These are phyloP conservation scores for Oceanites oceanicus DNA, from an alignment of 2,113 vertebrate species.

Conservation along the genomic window DNA sequence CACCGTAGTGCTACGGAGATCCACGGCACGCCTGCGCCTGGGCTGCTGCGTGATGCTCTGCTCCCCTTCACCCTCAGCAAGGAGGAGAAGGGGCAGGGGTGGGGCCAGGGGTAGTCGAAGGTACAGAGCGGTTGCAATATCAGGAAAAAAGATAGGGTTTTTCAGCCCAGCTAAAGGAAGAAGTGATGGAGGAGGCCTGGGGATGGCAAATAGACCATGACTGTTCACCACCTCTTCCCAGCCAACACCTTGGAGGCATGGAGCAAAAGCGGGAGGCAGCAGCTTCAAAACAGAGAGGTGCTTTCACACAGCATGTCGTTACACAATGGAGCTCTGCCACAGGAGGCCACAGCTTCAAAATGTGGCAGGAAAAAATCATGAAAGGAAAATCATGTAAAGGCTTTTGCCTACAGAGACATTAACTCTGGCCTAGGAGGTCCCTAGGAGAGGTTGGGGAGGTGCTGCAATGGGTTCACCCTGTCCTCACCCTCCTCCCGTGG, in stretches of 20 bases:
- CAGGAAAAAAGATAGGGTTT: background rate
- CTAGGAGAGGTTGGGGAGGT: background rate
- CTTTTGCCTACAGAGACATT: background rate
- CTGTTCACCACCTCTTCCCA: background rate
- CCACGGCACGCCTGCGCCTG: background rate
- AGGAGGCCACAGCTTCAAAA: background rate
- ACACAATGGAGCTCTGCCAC: background rate
- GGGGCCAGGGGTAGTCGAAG: background rate
- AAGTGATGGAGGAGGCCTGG: background rate
- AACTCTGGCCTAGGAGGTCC: background rate
- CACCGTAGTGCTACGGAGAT: fast-evolving
- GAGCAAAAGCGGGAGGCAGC: background rate
- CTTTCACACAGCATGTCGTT: background rate
- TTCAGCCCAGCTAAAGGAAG: background rate
- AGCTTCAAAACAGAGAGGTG: background rate
- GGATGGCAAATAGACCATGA: background rate
- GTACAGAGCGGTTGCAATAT: background rate
- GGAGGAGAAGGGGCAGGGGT: background rate
- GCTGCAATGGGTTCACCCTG: background rate
- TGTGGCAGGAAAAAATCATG: background rate
- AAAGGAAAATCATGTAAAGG: background rate
- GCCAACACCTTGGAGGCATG: background rate
- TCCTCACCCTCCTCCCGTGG: background rate
- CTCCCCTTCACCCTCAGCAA: background rate
- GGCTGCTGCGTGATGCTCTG: background rate